Base-by-base conservation (phyloP, 2,888 invertebrate species). In the Trachelus iudaicus region DNA sequence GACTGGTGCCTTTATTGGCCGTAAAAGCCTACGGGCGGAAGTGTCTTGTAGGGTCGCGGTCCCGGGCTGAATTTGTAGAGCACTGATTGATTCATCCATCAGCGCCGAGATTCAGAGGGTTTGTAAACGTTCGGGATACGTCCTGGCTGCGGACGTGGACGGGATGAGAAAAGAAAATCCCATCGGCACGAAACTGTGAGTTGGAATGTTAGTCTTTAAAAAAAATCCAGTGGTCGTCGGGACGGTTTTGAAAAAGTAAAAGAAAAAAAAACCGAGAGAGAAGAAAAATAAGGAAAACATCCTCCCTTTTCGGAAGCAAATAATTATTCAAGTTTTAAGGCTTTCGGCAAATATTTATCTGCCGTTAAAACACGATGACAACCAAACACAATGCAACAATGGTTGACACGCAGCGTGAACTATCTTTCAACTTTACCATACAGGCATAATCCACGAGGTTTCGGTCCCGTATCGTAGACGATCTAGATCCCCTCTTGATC, bases 381-480 rank as follows among this genome's bases (percentile, higher is more conserved):
- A 85, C 84, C 82, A 77, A 56, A 23, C 56, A 31, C 6, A 34
- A 76, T 69, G 23, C 34, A 73, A 87, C 86, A 88, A 88, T 87
- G 84, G 84, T 80, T 79, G 84, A 88, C 89, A 89, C 87, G 87
- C 86, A 87, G 85, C 87, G 84, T 84, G 82, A 83, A 86, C 85
- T 83, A 83, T 84, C 81, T 79, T 84, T 84, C 84, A 79, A 83
- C 78, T 79, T 82, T 77, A 79, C 78, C 84, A 83, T 84, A 82
- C 85, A 83, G 81, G 84, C 83, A 86, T 86, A 87, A 88, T 89
- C 89, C 88, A 86, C 84, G 86, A 88, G 88, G 86, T 56, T 87
- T 84, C 87, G 83, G 75, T 75, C 77, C 79, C 77, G 83, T 89
- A 89, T 89, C 87, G 82, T 79, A 76, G 81, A 81, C 82, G 86